Conservation (phyloP, 1,140 invertebrate genomes). For the Anastatus disparis region DNA sequence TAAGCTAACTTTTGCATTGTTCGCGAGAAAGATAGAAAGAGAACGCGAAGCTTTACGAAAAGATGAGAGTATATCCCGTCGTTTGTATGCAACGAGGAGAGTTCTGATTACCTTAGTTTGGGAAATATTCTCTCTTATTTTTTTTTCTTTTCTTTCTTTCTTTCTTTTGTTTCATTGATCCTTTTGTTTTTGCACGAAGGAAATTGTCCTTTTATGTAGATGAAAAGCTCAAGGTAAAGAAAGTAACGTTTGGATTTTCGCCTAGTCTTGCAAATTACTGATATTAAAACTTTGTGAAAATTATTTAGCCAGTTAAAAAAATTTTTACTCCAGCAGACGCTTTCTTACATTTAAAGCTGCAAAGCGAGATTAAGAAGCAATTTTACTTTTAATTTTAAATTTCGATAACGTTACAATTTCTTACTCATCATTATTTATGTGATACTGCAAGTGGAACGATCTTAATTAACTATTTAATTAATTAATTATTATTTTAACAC, state of each 20-base stretch:
- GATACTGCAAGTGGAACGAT: no score
- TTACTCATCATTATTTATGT: no score
- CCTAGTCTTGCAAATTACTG: slow-evolving; percentile 4
- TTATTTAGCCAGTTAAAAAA: neutral
- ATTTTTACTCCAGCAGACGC: no score
- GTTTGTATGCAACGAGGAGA: slow-evolving; percentile 2
- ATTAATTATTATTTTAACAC: no score
- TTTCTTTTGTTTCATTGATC: neutral
- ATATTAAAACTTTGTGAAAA: slow-evolving; percentile 12
- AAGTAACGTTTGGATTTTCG: neutral
- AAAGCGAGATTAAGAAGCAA: neutral
- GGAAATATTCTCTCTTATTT: no score
- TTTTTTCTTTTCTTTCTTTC: no score
- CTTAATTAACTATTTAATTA: no score
- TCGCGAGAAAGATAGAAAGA: neutral
- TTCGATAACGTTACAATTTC: slow-evolving; percentile 3
- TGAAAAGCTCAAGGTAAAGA: neutral
- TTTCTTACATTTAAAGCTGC: no score
- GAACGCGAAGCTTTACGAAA: no score
- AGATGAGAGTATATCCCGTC: neutral
- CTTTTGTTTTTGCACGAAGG: neutral
- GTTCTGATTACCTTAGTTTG: slow-evolving; percentile 8
- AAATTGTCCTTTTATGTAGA: slow-evolving; percentile 16
- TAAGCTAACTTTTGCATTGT: slow-evolving; percentile 6
- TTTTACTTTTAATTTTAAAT: neutral